These are phyloP conservation scores for Dynastes grantii DNA, from an alignment of 2,888 invertebrate species.

Conservation along the genomic window DNA sequence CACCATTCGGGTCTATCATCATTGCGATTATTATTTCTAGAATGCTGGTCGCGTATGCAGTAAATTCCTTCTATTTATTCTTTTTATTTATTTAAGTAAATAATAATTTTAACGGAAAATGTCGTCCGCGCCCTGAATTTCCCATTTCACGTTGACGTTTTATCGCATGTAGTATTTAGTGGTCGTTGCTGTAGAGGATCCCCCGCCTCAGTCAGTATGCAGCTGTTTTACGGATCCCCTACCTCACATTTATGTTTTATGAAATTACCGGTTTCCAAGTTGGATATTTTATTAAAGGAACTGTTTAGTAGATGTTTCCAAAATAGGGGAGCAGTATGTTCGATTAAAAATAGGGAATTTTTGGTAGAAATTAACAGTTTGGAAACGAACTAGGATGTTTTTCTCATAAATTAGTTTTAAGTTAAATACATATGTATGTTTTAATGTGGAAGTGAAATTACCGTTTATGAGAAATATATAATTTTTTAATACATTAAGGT, in stretches of 20 bases:
- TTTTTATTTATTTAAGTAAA: constrained; percentile 46
- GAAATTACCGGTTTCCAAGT: constrained; percentile 23
- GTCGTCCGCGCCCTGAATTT: constrained; percentile 28
- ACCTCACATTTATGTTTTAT: constrained; percentile 45
- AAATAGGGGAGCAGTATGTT: constrained; percentile 3
- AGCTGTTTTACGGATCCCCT: constrained; percentile 50
- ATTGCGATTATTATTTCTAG: constrained; percentile 10
- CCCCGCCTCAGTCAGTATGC: constrained; percentile 8
- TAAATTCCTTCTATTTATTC: constrained; percentile 46
- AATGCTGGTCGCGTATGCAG: constrained; percentile 32
- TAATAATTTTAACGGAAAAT: constrained; percentile 39
- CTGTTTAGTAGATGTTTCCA: not conserved
- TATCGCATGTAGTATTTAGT: constrained; percentile 32
- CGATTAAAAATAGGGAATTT: not conserved
- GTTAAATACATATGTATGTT: no score
- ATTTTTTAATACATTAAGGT: no score
- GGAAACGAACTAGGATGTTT: no score
- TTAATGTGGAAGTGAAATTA: no score
- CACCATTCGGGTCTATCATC: constrained; percentile 18
- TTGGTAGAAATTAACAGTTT: no score
- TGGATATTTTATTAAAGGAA: constrained; percentile 35
- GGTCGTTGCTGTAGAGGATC: not conserved
- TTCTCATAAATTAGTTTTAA: no score
- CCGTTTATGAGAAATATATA: no score
- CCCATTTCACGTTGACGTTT: constrained; percentile 34